Evolutionary conservation across 2,888 invertebrate genomes (phyloP), one percentile per base, ranked within the genome.

Genomic region (Noctua janthina): DNA sequence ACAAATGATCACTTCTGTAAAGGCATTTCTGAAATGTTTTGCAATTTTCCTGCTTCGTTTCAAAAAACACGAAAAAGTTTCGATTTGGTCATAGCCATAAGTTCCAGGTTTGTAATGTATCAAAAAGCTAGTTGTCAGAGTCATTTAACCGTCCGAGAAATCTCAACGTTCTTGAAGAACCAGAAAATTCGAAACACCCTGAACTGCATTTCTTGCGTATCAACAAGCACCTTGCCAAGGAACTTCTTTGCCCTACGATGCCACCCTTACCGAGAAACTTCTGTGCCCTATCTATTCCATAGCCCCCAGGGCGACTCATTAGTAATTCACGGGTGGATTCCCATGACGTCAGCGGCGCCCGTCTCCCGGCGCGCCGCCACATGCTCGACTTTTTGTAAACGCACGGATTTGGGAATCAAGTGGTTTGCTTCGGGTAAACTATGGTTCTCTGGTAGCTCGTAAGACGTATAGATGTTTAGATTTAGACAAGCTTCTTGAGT

Each of bases 341-440:
- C 93, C 91, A 91, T 95, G 94, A 95, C 95, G 95, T 95, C 94
- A 96, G 86, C 90, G 95, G 95, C 89, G 92, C 90, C 93, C 87
- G 93, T 87, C 94, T 83, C 87, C 87, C 84, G 90, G 91, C 90
- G 93, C 89, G 93, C 86, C 95, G 91, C 94, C 95, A 95, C 93
- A 94, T 95, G 94, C 92, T 84, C 78, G 79, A 78, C 81, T 87
- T 89, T 89, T 89, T 89, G 84, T 87, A 74, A 73, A 67, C 70
- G 87, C 84, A 86, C 73, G 70, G 84, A 86, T 88, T 88, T 82
- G 74, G 87, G 70, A 74, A 68, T 89, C 72, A 71, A 89, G 83
- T 82, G 89, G 78, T 29, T 74, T 64, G 71, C 78, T 81, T 80
- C 29, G 69, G 68, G 73, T 85, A 82, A 86, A 76, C 78, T 82